Percentiles rank a stretch among this genome's conserved stretches.
Evolutionary conservation across 1,140 invertebrate species (phyloP).

Genomic region (Drosophila melanogaster): DNA sequence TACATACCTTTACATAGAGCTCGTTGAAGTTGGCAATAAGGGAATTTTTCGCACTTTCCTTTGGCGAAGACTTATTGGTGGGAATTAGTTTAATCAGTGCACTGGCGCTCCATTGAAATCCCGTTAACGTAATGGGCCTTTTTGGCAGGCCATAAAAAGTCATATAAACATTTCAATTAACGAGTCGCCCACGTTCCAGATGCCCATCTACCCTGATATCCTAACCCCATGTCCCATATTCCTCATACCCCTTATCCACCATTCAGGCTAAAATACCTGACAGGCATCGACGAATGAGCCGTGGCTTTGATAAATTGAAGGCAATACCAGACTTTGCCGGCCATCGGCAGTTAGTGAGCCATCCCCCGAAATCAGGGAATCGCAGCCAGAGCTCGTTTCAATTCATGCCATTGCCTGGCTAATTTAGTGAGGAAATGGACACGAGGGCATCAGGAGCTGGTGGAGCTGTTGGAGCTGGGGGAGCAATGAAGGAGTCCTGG

Average conservation of each 20-base stretch:
- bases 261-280: conserved; percentile 44
- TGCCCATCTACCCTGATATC: conserved; percentile 25
- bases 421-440: conserved; percentile 80
- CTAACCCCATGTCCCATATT: neutral
- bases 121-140: conserved; percentile 77
- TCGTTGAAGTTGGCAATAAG: conserved; percentile 19
- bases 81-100: conserved; percentile 76
- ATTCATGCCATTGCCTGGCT: conserved; percentile 80
- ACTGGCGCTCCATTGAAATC: conserved; percentile 59
- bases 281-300: conserved; percentile 72
- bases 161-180: conserved; percentile 83
- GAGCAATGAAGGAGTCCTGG: conserved; percentile 8
- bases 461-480: neutral
- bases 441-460: conserved; percentile 22
- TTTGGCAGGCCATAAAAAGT: conserved; percentile 81
- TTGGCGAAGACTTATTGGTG: conserved; percentile 61
- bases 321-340: conserved; percentile 54
- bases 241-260: neutral
- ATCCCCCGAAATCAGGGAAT: conserved; percentile 33
- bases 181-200: conserved; percentile 61
- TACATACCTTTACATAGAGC: conserved; percentile 48
- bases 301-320: conserved; percentile 77
- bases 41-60: conserved; percentile 42
- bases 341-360: conserved; percentile 57
- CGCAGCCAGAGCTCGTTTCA: conserved; percentile 55